Evolutionary conservation across 2,888 invertebrate genomes (phyloP).

Genomic region (Desoria tigrina): DNA sequence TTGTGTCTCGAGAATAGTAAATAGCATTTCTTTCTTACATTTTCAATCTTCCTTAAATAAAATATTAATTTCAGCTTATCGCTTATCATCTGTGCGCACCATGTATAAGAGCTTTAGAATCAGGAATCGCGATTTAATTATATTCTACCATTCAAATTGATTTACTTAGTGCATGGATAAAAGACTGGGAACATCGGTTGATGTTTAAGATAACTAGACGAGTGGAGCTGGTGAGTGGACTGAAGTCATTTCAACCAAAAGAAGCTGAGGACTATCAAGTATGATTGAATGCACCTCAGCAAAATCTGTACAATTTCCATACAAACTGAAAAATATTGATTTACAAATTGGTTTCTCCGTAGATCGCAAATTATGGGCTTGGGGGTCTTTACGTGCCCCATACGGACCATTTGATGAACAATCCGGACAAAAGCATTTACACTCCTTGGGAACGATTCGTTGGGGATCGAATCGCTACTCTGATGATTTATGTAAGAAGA

Average conservation of each 20-base stretch:
- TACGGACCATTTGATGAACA: slow-evolving; percentile 58
- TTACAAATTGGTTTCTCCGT: not conserved
- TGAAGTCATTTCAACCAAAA: slow-evolving; percentile 49
- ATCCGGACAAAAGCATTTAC: slow-evolving; percentile 53
- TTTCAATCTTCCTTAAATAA: no score
- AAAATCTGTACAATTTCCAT: not conserved
- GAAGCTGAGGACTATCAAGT: slow-evolving; percentile 55
- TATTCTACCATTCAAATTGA: no score
- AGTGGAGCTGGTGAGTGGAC: slow-evolving; percentile 53
- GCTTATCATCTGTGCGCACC: no score
- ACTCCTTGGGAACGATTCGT: slow-evolving; percentile 54
- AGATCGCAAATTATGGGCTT: slow-evolving; percentile 63
- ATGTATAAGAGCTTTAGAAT: no score
- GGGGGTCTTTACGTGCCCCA: slow-evolving; percentile 64
- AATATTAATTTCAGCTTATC: no score
- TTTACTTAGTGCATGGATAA: slow-evolving; percentile 52
- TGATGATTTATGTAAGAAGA: slow-evolving; percentile 60
- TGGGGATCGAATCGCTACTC: slow-evolving; percentile 63
- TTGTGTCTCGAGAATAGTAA: no score
- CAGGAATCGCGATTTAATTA: no score
- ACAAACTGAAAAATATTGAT: not conserved
- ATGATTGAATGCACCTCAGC: not conserved
- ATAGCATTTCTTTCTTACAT: no score
- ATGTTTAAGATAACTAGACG: slow-evolving; percentile 49
- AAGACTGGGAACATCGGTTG: slow-evolving; percentile 51